These are phyloP conservation scores for Hydractinia symbiolongicarpus DNA, from an alignment of 30 jellyfish, hydroid and myxozoan species.

Conservation along the genomic window DNA sequence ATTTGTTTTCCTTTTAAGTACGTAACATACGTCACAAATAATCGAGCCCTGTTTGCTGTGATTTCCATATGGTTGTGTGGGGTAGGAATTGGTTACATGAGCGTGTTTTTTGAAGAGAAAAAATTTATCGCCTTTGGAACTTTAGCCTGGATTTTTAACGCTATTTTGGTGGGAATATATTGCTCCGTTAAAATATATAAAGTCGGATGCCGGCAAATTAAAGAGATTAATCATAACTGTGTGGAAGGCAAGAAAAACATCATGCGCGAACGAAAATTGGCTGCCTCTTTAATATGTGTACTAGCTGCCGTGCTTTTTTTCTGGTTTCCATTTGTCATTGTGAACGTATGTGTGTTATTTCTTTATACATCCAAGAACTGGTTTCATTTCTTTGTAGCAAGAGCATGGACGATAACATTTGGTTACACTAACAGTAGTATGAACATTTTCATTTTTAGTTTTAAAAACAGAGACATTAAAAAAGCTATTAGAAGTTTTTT, in stretches of 20 bases:
- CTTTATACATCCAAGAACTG: conserved; percentile 5
- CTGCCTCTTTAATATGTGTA: conserved; percentile 1
- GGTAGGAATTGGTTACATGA: not conserved
- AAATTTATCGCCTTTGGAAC: conserved; percentile 14
- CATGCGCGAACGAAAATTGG: conserved; percentile 15
- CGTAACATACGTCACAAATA: conserved; percentile 16
- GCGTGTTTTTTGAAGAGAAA: not conserved
- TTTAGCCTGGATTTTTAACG: not conserved
- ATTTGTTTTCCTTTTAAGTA: conserved; percentile 4
- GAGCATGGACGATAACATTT: conserved; percentile 5
- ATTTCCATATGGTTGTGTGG: conserved; percentile 7
- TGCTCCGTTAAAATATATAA: conserved; percentile 2
- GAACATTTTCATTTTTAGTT: conserved; percentile 16
- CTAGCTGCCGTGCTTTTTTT: conserved; percentile 8
- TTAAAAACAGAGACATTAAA: not conserved
- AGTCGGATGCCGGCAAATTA: conserved; percentile 15
- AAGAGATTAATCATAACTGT: not conserved
- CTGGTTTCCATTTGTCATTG: conserved; percentile 7
- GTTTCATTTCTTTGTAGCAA: not conserved
- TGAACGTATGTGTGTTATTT: not conserved
- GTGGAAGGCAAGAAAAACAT: not conserved
- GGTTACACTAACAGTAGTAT: conserved; percentile 16
- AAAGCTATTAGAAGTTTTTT: not conserved
- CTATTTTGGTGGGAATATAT: not conserved
- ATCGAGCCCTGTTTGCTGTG: not conserved